Conservation (phyloP, 2,888 invertebrate genomes). For the Drosophila phalerata region DNA sequence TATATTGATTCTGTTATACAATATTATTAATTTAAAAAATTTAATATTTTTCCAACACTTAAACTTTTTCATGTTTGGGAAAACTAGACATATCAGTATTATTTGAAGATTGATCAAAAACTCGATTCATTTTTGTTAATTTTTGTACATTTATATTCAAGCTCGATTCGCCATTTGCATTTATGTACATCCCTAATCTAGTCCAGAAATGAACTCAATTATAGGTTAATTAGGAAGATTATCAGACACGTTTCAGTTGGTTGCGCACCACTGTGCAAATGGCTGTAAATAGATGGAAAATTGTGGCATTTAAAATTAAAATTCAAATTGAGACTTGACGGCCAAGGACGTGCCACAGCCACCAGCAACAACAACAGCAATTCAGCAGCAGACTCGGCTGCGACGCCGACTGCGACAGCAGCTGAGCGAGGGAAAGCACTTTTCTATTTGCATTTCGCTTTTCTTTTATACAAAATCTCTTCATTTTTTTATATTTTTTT, state of each 20-base stretch:
- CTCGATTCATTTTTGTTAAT: no score
- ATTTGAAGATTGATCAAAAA: no score
- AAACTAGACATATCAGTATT: no score
- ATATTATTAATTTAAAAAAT: no score
- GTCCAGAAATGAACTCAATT: conserved; percentile 18
- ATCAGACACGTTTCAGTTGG: not conserved
- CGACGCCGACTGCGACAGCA: not conserved
- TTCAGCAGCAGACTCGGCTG: conserved; percentile 1
- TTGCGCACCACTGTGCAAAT: conserved; percentile 7
- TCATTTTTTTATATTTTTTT: conserved; percentile 1
- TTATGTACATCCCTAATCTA: not conserved
- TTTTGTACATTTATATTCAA: no score
- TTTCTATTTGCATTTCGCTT: conserved; percentile 80
- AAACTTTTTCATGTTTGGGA: no score
- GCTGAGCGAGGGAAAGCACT: conserved; percentile 28
- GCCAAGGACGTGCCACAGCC: conserved; percentile 74
- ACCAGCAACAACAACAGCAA: conserved; percentile 30
- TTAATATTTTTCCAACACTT: no score
- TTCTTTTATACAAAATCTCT: conserved; percentile 59
- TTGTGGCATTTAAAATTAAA: conserved; percentile 81
- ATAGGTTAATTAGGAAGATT: conserved; percentile 20
- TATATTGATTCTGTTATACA: no score
- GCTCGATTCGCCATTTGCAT: no score
- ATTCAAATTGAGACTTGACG: conserved; percentile 81
- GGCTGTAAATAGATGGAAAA: conserved; percentile 74